These are phyloP conservation scores for Gorilla gorilla DNA, from an alignment of 2,113 vertebrate species.

Conservation along the genomic window DNA sequence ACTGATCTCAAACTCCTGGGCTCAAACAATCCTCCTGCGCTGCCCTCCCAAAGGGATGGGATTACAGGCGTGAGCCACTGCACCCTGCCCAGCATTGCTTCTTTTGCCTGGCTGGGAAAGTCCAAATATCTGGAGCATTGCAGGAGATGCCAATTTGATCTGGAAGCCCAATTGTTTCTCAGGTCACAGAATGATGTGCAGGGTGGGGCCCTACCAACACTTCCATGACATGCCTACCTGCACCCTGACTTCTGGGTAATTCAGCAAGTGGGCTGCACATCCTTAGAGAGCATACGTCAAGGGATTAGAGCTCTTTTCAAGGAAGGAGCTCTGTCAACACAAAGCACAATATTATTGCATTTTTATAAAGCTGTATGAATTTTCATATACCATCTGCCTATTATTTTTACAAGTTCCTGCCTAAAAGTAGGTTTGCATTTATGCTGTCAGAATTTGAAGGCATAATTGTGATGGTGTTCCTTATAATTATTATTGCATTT, in stretches of 20 bases:
- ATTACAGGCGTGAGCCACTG: too few species aligned
- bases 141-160: background rate
- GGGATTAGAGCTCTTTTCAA: constrained; percentile 33
- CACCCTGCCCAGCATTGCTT: background rate
- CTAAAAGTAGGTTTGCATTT: constrained; percentile 63
- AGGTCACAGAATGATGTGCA: background rate
- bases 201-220: background rate
- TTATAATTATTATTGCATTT: constrained; percentile 61
- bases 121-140: background rate
- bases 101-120: background rate
- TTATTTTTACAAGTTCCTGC: constrained; percentile 66
- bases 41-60: too few species aligned
- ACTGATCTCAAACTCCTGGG: too few species aligned
- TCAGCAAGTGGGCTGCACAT: background rate
- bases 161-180: background rate
- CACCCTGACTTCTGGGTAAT: background rate
- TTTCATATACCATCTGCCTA: constrained; percentile 62
- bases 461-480: constrained; percentile 62
- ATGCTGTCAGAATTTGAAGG: constrained; percentile 60
- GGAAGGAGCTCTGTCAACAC: constrained; percentile 38
- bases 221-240: background rate
- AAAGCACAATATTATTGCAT: constrained; percentile 60
- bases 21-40: too few species aligned
- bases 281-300: background rate
- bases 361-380: constrained; percentile 65